Percentiles rank a stretch among this genome's conserved stretches.
Evolutionary conservation across 2,888 invertebrate genomes (phyloP).

Genomic region (Hoplodrina ambigua): DNA sequence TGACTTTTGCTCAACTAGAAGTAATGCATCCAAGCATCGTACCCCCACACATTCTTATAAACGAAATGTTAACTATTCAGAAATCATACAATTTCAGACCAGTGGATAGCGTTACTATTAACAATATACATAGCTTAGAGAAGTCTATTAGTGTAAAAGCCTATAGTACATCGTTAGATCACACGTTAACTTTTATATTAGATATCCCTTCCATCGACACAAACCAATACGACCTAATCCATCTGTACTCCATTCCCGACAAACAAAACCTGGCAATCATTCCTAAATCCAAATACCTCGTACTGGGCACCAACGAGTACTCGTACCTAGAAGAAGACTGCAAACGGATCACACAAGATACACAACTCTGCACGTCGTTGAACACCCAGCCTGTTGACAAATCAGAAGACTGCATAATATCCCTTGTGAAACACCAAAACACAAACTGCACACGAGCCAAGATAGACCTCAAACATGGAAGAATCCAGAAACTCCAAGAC

Average conservation of each 20-base stretch:
- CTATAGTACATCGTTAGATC: slow-evolving; percentile 12
- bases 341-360: slow-evolving; percentile 10
- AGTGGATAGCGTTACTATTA: slow-evolving; percentile 7
- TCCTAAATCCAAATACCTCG: slow-evolving; percentile 21
- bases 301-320: slow-evolving; percentile 17
- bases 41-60: neutral
- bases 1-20: neutral
- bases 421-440: neutral
- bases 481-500: slow-evolving; percentile 6
- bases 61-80: neutral
- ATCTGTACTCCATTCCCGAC: no score
- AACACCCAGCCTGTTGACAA: slow-evolving; percentile 3
- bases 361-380: slow-evolving; percentile 10
- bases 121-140: slow-evolving; percentile 11
- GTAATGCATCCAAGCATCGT: slow-evolving; percentile 8
- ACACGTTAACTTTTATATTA: slow-evolving; percentile 7
- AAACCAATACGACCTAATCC: slow-evolving; percentile 3
- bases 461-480: slow-evolving; percentile 12
- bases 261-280: neutral
- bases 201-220: neutral
- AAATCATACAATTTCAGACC: slow-evolving; percentile 4
- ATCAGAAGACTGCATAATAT: slow-evolving; percentile 11
- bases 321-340: slow-evolving; percentile 15
- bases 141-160: slow-evolving; percentile 17
- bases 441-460: slow-evolving; percentile 14